Base-by-base conservation (phyloP, 2,888 invertebrate species). In the Lithophane socia region DNA sequence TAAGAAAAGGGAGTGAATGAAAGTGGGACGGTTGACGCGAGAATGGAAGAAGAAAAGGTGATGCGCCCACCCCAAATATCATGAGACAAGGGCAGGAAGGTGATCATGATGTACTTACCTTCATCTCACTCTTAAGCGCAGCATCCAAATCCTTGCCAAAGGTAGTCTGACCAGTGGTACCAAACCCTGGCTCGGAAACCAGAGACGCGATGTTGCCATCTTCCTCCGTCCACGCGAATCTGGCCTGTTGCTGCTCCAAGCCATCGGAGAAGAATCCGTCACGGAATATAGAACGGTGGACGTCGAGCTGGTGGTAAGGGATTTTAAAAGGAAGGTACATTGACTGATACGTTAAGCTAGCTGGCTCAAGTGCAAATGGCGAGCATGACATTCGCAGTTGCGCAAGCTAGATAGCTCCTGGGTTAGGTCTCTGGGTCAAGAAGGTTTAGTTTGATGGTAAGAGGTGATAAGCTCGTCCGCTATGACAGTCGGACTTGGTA, bases 141-240 rank as follows among this genome's bases (percentile, higher is more conserved):
- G 93, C 94, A 82, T 96, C 96, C 65, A 96, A 85, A 49, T 95
- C 95, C 47, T 94, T 95, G 3, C 94, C 94, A 75, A 96, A 96
- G 3, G 93, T 93, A 1, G 94, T 94, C 75, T 95, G 95, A 0
- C 94, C 95, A 0, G 94, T 94, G 0, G 95, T 94, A 0, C 95
- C 95, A 49, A 96, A 96, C 24, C 95, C 95, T 21, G 96, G 94
- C 70, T 96, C 96, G 24, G 96, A 96, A 78, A 96, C 94, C 77
- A 96, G 90, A 0, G 96, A 90, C 0, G 95, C 96, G 58, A 96
- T 96, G 83, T 95, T 96, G 3, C 95, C 95, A 76, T 96, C 96
- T 67, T 96, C 96, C 61, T 96, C 96, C 0, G 96, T 96, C 96
- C 96, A 96, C 0, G 95, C 95, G 80, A 96, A 96, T 70, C 93